Evolutionary conservation across 2,888 invertebrate species (phyloP).

Genomic region (Cephus sareptanus): DNA sequence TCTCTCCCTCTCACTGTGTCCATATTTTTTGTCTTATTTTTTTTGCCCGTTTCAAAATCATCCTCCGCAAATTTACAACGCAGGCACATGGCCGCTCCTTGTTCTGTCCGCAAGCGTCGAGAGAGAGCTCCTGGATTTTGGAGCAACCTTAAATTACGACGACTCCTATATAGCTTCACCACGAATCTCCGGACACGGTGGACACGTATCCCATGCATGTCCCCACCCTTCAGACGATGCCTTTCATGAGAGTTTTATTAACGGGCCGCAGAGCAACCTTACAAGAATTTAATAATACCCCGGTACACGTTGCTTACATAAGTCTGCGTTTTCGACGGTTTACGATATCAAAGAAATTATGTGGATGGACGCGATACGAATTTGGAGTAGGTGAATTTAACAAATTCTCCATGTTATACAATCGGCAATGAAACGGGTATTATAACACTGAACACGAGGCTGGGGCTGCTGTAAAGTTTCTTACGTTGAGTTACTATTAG

Average conservation of each 20-base stretch:
- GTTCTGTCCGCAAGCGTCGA: not conserved
- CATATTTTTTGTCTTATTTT: not conserved
- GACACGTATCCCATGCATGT: not conserved
- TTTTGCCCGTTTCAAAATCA: slow-evolving; percentile 11
- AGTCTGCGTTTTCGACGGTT: not conserved
- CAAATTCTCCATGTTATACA: not conserved
- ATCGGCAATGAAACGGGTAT: not conserved
- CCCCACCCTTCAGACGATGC: not conserved
- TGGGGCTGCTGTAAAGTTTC: not conserved
- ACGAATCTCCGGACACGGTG: not conserved
- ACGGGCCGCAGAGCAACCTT: not conserved
- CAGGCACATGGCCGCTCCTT: slow-evolving; percentile 18
- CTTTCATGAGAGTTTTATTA: not conserved
- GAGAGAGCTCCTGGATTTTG: not conserved
- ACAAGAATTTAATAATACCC: not conserved
- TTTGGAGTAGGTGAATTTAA: not conserved
- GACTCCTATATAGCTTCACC: not conserved
- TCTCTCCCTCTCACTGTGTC: slow-evolving; percentile 12
- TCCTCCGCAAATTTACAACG: slow-evolving; percentile 23
- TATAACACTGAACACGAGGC: not conserved
- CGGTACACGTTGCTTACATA: not conserved
- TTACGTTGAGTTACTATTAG: not conserved
- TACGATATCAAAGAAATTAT: not conserved
- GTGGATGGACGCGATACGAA: not conserved
- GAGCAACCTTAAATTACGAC: slow-evolving; percentile 4